Percentiles rank a stretch among this genome's conserved stretches.
These are phyloP conservation scores for Aegotheles bennettii DNA, from an alignment of 2,113 vertebrate genomes.

Conservation along the genomic window DNA sequence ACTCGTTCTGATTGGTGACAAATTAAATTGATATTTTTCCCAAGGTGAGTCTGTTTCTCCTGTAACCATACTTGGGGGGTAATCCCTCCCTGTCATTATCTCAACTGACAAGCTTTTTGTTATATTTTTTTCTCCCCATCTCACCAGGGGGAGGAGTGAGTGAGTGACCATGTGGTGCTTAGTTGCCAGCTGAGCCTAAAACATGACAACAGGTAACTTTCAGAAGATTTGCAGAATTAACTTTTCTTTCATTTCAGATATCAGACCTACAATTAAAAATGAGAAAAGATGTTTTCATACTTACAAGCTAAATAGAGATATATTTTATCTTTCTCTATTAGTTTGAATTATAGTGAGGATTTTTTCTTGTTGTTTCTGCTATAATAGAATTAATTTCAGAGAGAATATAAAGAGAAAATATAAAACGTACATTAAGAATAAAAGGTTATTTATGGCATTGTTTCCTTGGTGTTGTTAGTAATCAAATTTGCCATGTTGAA, in stretches of 20 bases:
- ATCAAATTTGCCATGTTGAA: background rate
- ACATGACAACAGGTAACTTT: background rate
- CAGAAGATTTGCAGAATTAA: background rate
- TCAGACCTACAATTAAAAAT: background rate
- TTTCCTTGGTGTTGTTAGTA: background rate
- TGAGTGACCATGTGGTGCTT: too few species aligned
- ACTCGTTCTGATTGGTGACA: too few species aligned
- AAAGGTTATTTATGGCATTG: background rate
- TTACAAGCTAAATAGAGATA: rapidly evolving
- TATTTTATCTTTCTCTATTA: background rate
- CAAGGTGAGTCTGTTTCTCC: too few species aligned
- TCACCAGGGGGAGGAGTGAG: too few species aligned
- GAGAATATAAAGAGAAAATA: background rate
- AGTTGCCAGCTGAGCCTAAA: too few species aligned
- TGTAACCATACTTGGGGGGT: too few species aligned
- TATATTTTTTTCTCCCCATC: too few species aligned
- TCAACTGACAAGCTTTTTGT: too few species aligned
- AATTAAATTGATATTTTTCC: too few species aligned
- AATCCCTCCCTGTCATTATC: too few species aligned
- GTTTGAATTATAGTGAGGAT: background rate
- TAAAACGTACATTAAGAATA: background rate
- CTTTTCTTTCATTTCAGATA: background rate
- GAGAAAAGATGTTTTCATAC: rapidly evolving
- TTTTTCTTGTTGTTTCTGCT: background rate
- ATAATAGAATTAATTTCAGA: background rate